Evolutionary conservation across 2,888 invertebrate genomes (phyloP).

Genomic region (Agrotis puta): DNA sequence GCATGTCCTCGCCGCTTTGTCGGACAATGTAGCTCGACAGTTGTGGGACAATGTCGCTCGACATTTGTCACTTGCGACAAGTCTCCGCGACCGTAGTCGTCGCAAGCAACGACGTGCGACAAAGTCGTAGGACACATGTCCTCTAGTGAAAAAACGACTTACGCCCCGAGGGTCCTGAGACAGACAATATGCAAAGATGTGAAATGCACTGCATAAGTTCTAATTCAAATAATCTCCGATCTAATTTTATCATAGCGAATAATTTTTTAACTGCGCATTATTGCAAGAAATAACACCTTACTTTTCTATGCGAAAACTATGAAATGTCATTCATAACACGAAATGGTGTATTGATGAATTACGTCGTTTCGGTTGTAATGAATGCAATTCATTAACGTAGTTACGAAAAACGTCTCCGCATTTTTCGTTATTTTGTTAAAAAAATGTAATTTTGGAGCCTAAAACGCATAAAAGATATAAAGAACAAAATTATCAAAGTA

Average conservation of each 20-base stretch:
- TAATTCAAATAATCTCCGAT: constrained; percentile 19
- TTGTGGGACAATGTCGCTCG: too few species aligned
- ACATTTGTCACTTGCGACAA: too few species aligned
- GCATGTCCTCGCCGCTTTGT: too few species aligned
- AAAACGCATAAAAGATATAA: not conserved
- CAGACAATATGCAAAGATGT: constrained; percentile 30
- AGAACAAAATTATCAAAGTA: not conserved
- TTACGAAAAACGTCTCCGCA: not conserved
- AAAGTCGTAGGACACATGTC: too few species aligned
- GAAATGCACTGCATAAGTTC: constrained; percentile 45
- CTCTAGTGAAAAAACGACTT: too few species aligned
- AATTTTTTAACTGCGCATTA: constrained; percentile 18
- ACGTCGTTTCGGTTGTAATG: constrained; percentile 1
- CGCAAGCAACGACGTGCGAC: too few species aligned
- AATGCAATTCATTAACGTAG: not conserved
- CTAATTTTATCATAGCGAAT: constrained; percentile 30
- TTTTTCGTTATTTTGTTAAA: not conserved
- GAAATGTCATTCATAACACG: not conserved
- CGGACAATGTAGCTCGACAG: too few species aligned
- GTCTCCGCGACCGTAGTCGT: too few species aligned
- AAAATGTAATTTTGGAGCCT: not conserved
- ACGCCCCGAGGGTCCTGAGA: constrained; percentile 13
- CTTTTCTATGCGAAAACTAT: constrained; percentile 6
- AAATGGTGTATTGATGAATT: not conserved
- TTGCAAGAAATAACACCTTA: constrained; percentile 16